Percentiles rank a stretch among this genome's conserved stretches.
These are phyloP conservation scores for Bombus pyrosoma DNA, from an alignment of 1,140 invertebrate genomes.

Conservation along the genomic window DNA sequence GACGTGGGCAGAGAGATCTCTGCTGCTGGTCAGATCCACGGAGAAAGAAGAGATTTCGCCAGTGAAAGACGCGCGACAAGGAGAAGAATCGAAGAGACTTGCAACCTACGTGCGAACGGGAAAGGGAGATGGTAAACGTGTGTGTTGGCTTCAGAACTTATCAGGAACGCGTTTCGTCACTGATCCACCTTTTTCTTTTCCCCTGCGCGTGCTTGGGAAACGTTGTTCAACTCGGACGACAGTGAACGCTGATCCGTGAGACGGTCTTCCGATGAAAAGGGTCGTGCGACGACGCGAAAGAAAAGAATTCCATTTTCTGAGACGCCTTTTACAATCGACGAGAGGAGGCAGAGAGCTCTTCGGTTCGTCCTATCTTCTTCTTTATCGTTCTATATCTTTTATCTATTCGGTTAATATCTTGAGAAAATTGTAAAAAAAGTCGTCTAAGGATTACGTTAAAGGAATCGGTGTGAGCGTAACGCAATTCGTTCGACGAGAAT, in stretches of 20 bases:
- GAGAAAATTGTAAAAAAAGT: neutral
- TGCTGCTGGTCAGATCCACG: neutral
- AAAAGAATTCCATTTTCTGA: conserved; percentile 10
- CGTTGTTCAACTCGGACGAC: neutral
- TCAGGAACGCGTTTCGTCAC: conserved; percentile 55
- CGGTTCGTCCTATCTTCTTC: neutral
- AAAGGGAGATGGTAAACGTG: neutral
- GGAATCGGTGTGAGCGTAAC: neutral
- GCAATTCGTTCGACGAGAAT: neutral
- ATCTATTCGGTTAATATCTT: neutral
- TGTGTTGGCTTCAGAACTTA: conserved; percentile 23
- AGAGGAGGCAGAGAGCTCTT: neutral
- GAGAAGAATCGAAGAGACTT: neutral
- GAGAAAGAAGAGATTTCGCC: conserved; percentile 27
- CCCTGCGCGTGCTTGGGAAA: conserved; percentile 26
- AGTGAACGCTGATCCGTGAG: neutral
- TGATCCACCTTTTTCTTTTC: conserved; percentile 34
- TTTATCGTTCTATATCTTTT: neutral
- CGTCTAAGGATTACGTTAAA: neutral
- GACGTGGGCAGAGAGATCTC: conserved; percentile 19
- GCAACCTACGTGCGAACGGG: neutral
- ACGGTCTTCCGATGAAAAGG: neutral
- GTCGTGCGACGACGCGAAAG: too few relatives aligned
- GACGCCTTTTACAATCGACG: neutral
- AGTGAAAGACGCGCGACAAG: conserved; percentile 16